Conservation (phyloP, 2,113 vertebrate species). For the Chaenocephalus aceratus region DNA sequence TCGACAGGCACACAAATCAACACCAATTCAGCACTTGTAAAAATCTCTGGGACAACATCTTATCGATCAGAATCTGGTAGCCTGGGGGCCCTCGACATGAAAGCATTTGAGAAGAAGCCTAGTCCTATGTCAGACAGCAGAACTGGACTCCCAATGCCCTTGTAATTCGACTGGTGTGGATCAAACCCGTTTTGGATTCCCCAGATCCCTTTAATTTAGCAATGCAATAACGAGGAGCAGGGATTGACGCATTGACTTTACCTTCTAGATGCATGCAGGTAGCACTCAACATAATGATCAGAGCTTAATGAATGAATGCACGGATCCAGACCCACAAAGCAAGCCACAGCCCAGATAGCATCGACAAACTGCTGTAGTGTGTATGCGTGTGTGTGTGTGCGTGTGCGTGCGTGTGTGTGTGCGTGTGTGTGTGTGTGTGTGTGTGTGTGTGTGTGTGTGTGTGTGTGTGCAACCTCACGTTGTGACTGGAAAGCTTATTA, state of each 20-base stretch:
- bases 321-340: constrained; percentile 53
- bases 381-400: constrained; percentile 26
- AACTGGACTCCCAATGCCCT: constrained; percentile 70
- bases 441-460: constrained; percentile 28
- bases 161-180: constrained; percentile 70
- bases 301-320: constrained; percentile 62
- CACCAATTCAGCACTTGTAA: constrained; percentile 73
- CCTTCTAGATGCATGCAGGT: constrained; percentile 50
- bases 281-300: constrained; percentile 44
- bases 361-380: constrained; percentile 70
- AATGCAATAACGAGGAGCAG: constrained; percentile 27
- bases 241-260: constrained; percentile 23
- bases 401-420: constrained; percentile 32
- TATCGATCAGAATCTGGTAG: constrained; percentile 62
- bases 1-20: constrained; percentile 73
- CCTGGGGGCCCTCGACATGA: constrained; percentile 61
- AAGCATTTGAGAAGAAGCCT: constrained; percentile 59
- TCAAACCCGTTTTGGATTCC: constrained; percentile 58
- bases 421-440: constrained; percentile 29
- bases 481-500: constrained; percentile 64
- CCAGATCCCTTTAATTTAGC: constrained; percentile 46
- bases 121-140: constrained; percentile 57
- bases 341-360: constrained; percentile 80
- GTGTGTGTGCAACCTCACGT: constrained; percentile 41
- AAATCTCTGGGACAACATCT: constrained; percentile 69